A percentile compares a stretch with the other conserved stretches of the same genome.
These are phyloP conservation scores for Zaprionus nigranus DNA, from an alignment of 1,140 invertebrate genomes.

Conservation along the genomic window DNA sequence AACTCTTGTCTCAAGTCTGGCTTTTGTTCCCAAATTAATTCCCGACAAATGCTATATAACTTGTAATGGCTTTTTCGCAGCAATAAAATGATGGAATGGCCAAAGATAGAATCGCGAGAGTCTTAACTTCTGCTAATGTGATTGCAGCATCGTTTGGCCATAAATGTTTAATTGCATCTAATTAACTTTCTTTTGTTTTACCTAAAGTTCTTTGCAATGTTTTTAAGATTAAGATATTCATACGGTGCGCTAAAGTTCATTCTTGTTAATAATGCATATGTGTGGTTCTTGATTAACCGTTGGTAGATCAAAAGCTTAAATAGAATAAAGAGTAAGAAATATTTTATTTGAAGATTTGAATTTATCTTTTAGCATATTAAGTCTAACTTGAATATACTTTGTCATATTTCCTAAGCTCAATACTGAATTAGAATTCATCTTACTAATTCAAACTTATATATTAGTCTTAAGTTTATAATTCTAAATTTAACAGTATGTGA, in stretches of 20 bases:
- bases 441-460: no score
- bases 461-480: no score
- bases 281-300: neutral
- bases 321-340: no score
- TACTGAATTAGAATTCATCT: no score
- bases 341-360: neutral
- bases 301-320: no score
- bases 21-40: constrained; percentile 18
- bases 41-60: constrained; percentile 7
- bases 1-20: neutral
- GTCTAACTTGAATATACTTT: neutral
- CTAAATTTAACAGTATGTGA: no score
- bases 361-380: neutral
- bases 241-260: neutral
- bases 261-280: neutral
- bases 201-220: neutral
- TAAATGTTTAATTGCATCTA: constrained; percentile 6
- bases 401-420: no score
- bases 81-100: constrained; percentile 23
- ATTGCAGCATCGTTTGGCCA: neutral
- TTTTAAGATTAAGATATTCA: neutral
- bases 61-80: constrained; percentile 1
- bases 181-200: neutral
- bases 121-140: neutral
- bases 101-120: neutral